phyloP scores from a whole-genome alignment of 1,140 invertebrate genomes.

The Diabrotica undecimpunctata region DNA sequence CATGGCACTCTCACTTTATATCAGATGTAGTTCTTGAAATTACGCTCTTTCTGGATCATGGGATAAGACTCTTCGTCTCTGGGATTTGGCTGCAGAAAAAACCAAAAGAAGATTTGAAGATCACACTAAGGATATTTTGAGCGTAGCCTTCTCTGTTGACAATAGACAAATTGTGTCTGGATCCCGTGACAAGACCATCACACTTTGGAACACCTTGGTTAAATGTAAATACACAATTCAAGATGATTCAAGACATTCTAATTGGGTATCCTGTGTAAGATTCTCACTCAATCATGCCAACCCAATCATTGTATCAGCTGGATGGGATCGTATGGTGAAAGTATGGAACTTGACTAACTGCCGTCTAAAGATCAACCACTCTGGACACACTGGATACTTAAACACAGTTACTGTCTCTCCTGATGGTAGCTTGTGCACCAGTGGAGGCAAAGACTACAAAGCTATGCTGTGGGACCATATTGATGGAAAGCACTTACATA shows the following conservation, averaged over 20 bases:
- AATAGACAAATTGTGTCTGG: slow-evolving; percentile 99
- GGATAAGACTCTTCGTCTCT: slow-evolving; percentile 97
- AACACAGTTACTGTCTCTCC: slow-evolving; percentile 99
- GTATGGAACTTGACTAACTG: slow-evolving; percentile 99
- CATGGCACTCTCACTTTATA: slow-evolving; percentile 96
- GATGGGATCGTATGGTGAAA: slow-evolving; percentile 98
- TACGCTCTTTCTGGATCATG: slow-evolving; percentile 99
- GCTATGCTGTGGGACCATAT: slow-evolving; percentile 99
- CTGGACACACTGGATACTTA: slow-evolving; percentile 94
- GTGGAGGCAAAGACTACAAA: slow-evolving; percentile 99
- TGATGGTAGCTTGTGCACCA: slow-evolving; percentile 98
- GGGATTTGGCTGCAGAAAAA: slow-evolving; percentile 94
- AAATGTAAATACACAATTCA: slow-evolving; percentile 99
- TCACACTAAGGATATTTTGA: slow-evolving; percentile 99
- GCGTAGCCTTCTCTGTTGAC: slow-evolving; percentile 98
- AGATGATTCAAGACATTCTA: slow-evolving; percentile 95
- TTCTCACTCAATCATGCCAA: slow-evolving; percentile 98
- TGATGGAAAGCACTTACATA: slow-evolving; percentile 99
- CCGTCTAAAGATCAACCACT: slow-evolving; percentile 97
- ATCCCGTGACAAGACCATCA: slow-evolving; percentile 98
- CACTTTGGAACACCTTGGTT: slow-evolving; percentile 99
- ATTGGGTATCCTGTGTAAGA: slow-evolving; percentile 97
- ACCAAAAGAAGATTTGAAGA: slow-evolving; percentile 94
- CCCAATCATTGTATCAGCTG: slow-evolving; percentile 98
- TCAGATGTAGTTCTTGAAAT: slow-evolving; percentile 97